A percentile compares a stretch with the other conserved stretches of the same genome.
phyloP scores from a whole-genome alignment of 2,113 vertebrate genomes.

The Chroicocephalus ridibundus region DNA sequence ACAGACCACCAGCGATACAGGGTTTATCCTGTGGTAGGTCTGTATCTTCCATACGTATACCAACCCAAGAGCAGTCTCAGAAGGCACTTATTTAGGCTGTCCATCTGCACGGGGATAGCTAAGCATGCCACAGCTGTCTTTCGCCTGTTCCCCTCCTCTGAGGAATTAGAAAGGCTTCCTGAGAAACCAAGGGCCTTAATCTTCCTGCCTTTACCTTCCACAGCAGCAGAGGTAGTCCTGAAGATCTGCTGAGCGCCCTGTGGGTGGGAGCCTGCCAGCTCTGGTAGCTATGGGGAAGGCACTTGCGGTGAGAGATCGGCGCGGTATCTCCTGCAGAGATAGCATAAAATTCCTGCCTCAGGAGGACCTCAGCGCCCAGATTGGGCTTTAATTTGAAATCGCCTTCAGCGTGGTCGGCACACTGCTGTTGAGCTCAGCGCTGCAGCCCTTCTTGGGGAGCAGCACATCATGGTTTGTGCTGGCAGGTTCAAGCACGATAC shows the following conservation, averaged over 20 bases:
- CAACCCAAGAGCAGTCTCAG: not conserved
- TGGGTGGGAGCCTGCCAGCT: not conserved
- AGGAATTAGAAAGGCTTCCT: not conserved
- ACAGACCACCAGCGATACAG: not conserved
- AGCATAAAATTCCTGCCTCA: not conserved
- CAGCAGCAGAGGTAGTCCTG: not conserved
- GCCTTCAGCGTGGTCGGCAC: accelerated
- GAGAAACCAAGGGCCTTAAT: not conserved
- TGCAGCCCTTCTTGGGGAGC: not conserved
- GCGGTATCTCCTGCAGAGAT: not conserved
- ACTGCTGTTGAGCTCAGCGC: not conserved
- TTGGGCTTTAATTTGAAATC: not conserved
- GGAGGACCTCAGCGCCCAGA: not conserved
- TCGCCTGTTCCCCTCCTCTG: not conserved
- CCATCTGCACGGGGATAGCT: not conserved
- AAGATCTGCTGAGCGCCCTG: not conserved
- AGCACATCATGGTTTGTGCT: not conserved
- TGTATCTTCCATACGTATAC: not conserved
- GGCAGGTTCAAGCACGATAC: accelerated
- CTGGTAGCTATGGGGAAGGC: not conserved
- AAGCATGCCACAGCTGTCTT: not conserved
- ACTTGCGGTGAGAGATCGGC: not conserved
- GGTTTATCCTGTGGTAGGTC: not conserved
- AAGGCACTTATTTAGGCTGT: not conserved
- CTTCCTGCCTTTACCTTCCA: not conserved